Evolutionary conservation across 1,140 invertebrate genomes (phyloP).

Genomic region (Trichonephila clavipes): DNA sequence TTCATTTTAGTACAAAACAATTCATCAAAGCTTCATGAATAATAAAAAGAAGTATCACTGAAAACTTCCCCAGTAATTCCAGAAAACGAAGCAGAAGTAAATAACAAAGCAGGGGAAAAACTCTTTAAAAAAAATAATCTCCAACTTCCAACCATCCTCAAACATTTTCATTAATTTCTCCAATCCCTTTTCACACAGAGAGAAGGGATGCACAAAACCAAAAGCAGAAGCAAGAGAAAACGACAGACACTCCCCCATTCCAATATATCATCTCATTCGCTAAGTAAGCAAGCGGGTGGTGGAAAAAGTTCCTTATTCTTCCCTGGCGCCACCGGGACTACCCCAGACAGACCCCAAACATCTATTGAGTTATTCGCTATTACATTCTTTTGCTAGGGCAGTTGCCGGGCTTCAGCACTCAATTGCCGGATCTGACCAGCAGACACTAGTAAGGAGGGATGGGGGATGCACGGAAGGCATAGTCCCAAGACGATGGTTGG

Average conservation of each 20-base stretch:
- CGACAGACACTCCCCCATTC: not conserved
- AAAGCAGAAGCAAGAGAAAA: no score
- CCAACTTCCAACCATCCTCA: not conserved
- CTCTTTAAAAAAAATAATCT: not conserved
- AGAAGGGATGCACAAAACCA: not conserved
- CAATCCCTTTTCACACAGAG: not conserved
- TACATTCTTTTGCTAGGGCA: not conserved
- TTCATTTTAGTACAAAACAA: no score
- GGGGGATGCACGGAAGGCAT: not conserved
- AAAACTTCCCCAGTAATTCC: no score
- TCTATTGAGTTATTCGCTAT: slow-evolving; percentile 8
- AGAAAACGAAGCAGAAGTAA: no score
- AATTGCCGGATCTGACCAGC: not conserved
- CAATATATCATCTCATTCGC: slow-evolving; percentile 17
- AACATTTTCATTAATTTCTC: slow-evolving; percentile 28
- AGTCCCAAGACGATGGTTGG: not conserved
- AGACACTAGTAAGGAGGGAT: not conserved
- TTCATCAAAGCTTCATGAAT: no score
- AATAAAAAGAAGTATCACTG: no score
- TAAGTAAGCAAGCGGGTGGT: slow-evolving; percentile 23
- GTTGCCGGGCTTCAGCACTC: slow-evolving; percentile 4
- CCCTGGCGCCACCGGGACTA: not conserved
- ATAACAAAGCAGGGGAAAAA: not conserved
- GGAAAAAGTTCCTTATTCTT: not conserved
- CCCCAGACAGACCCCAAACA: not conserved